These are phyloP conservation scores for Leptopilina boulardi DNA, from an alignment of 1,140 invertebrate species.

Conservation along the genomic window DNA sequence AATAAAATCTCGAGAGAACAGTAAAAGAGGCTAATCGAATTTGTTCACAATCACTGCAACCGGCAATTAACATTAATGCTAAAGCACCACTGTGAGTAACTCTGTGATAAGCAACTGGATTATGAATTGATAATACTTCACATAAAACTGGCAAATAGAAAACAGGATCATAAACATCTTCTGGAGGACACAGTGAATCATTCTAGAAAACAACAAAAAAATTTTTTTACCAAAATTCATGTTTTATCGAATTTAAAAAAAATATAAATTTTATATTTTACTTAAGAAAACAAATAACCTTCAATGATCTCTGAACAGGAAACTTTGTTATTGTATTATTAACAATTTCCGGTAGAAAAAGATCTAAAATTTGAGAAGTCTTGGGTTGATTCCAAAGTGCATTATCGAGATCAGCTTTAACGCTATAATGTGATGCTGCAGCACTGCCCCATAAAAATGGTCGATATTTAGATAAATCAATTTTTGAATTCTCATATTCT, in stretches of 20 bases:
- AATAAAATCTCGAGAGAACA: constrained; percentile 81
- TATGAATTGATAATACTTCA: constrained; percentile 80
- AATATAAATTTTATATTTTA: no score
- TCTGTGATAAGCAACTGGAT: constrained; percentile 80
- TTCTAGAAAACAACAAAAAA: constrained; percentile 34
- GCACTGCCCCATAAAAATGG: constrained; percentile 88
- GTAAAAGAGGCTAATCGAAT: constrained; percentile 82
- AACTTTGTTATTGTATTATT: constrained; percentile 83
- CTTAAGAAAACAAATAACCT: constrained; percentile 56
- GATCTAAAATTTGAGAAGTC: constrained; percentile 82
- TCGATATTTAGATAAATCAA: constrained; percentile 81
- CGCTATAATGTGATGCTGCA: constrained; percentile 85
- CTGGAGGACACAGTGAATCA: constrained; percentile 30
- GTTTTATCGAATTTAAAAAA: no score
- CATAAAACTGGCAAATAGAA: constrained; percentile 84
- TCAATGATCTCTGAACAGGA: constrained; percentile 72
- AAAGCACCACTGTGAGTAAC: constrained; percentile 81
- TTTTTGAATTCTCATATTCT: constrained; percentile 79
- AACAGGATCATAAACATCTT: constrained; percentile 81
- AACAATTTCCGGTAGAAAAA: constrained; percentile 80
- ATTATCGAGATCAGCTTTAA: constrained; percentile 78
- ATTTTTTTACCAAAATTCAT: no score
- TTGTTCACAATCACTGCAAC: constrained; percentile 78
- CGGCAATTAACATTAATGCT: constrained; percentile 79
- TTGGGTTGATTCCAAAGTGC: constrained; percentile 83